Evolutionary conservation across 2,113 vertebrate genomes (phyloP).

Genomic region (Alectura lathami): DNA sequence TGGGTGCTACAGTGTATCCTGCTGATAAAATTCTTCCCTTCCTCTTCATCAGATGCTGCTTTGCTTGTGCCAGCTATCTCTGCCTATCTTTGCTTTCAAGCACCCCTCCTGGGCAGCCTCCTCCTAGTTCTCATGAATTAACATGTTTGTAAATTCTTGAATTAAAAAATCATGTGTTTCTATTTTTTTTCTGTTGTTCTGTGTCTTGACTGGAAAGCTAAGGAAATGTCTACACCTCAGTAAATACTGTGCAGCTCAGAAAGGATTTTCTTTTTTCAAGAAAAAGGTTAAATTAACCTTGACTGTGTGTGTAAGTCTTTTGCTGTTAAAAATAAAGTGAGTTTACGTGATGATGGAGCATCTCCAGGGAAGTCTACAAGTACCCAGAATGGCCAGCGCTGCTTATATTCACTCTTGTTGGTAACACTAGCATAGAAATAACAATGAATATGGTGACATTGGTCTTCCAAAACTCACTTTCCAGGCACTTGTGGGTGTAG

Average conservation of each 20-base stretch:
- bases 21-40: not conserved
- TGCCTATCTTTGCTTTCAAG: not conserved
- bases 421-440: not conserved
- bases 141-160: not conserved
- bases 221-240: not conserved
- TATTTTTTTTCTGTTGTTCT: not conserved
- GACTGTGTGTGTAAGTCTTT: not conserved
- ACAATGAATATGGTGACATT: accelerated
- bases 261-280: not conserved
- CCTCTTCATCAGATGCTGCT: not conserved
- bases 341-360: conserved; percentile 6
- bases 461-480: not conserved
- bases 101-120: accelerated
- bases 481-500: not conserved
- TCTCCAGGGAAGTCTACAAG: not conserved
- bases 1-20: not conserved
- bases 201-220: not conserved
- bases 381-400: not conserved
- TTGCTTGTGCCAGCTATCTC: not conserved
- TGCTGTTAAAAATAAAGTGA: conserved; percentile 54
- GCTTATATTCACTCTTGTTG: not conserved
- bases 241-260: not conserved
- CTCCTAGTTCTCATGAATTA: not conserved
- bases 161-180: not conserved
- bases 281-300: not conserved